Base-by-base conservation (phyloP, 2,888 invertebrate species). In the Laothoe populi region DNA sequence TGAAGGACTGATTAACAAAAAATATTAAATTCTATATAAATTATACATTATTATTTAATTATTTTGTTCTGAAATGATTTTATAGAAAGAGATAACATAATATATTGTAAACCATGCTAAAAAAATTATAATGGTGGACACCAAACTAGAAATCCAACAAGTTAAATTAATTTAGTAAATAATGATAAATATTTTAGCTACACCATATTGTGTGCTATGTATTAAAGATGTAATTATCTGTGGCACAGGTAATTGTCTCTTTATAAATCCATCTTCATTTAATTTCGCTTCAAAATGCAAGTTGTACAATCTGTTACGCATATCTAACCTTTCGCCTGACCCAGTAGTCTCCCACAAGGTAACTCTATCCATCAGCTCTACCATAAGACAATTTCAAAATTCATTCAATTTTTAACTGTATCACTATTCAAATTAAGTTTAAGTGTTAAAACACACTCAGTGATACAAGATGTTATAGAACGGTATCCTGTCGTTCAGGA, bases 261-360 rank as follows among this genome's bases (percentile, higher is more conserved):
- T 19, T 31, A 53, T 31, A 53, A 26, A 53, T 19, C 10, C 19
- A 11, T 31, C 53, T 53, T 35, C 19, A 53, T 35, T 35, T 11
- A 35, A 35, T 31, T 53, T 53, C 35, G 19, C 35, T 11, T 13
- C 23, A 5, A 1, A 31, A 19, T 35, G 78, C 82, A 81, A 68
- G 74, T 83, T 81, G 75, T 79, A 81, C 87, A 90, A 89, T 87
- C 77, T 90, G 91, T 78, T 83, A 81, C 83, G 82, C 89, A 88
- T 90, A 77, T 83, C 84, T 86, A 90, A 89, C 88, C 89, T 90
- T 88, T 88, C 76, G 85, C 83, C 79, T 85, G 82, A 85, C 83
- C 81, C 84, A 76, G 73, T 75, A 81, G 84, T 90, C 92, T 90
- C 92, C 92, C 92, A 90, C 92, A 90, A 91, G 90, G 92, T 92